Evolutionary conservation across 1,140 invertebrate genomes (phyloP).

Genomic region (Danaus melanippus): DNA sequence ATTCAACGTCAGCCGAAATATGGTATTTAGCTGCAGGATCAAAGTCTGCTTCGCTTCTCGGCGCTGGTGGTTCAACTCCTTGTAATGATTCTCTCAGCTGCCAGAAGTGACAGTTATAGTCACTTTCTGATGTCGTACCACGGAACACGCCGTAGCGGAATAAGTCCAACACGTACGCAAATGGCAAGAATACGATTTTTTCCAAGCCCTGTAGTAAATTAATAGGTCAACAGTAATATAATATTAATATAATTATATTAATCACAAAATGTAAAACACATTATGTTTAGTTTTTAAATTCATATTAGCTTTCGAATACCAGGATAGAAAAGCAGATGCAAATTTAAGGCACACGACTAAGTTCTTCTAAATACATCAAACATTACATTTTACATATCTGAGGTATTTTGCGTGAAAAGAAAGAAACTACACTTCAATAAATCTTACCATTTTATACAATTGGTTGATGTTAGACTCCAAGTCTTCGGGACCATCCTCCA

Average conservation of each 20-base stretch:
- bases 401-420: too few species aligned
- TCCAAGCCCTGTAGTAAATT: slow-evolving; percentile 76
- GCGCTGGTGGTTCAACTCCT: slow-evolving; percentile 84
- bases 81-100: slow-evolving; percentile 81
- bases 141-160: slow-evolving; percentile 92
- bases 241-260: not conserved
- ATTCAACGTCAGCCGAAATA: slow-evolving; percentile 84
- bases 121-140: slow-evolving; percentile 76
- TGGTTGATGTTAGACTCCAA: slow-evolving; percentile 83
- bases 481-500: slow-evolving; percentile 75
- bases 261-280: not conserved
- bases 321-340: too few species aligned
- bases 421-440: slow-evolving; percentile 3
- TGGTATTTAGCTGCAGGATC: slow-evolving; percentile 92
- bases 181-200: slow-evolving; percentile 93
- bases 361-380: too few species aligned
- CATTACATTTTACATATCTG: too few species aligned
- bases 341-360: too few species aligned
- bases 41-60: slow-evolving; percentile 84
- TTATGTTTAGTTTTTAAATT: too few species aligned
- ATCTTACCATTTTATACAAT: slow-evolving; percentile 75
- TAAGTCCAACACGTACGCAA: slow-evolving; percentile 87
- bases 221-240: not conserved
- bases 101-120: slow-evolving; percentile 88
- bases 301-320: too few species aligned